Conservation (phyloP, 2,888 invertebrate species). For the Pelosia muscerda region DNA sequence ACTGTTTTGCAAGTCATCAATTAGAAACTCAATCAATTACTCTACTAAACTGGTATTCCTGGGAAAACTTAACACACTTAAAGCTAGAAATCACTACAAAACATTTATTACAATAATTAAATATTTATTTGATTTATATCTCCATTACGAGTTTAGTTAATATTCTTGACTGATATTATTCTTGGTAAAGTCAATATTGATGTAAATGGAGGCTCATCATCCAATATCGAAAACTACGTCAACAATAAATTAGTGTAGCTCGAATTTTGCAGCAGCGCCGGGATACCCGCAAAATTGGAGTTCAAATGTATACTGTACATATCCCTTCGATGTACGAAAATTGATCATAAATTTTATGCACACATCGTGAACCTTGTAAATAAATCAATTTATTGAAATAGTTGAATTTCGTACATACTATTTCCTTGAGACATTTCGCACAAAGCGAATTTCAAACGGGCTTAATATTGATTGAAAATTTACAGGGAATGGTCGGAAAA, state of each 20-base stretch:
- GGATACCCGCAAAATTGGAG: slow-evolving; percentile 30
- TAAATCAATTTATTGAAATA: slow-evolving; percentile 27
- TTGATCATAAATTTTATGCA: slow-evolving; percentile 42
- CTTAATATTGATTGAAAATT: slow-evolving; percentile 18
- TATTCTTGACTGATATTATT: neutral
- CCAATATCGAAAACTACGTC: slow-evolving; percentile 1
- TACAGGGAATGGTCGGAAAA: neutral
- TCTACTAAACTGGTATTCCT: too few species aligned
- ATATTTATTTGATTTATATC: too few species aligned
- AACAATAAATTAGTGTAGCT: slow-evolving; percentile 24
- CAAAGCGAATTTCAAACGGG: slow-evolving; percentile 2
- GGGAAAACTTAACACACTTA: too few species aligned
- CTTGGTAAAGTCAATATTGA: neutral
- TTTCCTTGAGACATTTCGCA: slow-evolving; percentile 27
- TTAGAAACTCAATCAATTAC: too few species aligned
- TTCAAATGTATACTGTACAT: slow-evolving; percentile 21
- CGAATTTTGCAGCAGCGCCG: neutral
- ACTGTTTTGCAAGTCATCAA: too few species aligned
- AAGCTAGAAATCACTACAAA: too few species aligned
- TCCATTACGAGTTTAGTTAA: neutral
- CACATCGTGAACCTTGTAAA: slow-evolving; percentile 42
- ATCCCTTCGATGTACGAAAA: slow-evolving; percentile 32
- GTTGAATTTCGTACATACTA: slow-evolving; percentile 26
- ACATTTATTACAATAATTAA: too few species aligned
- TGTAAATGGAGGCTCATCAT: neutral